Conservation (phyloP, 2,113 vertebrate genomes). For the Clarias magur region DNA sequence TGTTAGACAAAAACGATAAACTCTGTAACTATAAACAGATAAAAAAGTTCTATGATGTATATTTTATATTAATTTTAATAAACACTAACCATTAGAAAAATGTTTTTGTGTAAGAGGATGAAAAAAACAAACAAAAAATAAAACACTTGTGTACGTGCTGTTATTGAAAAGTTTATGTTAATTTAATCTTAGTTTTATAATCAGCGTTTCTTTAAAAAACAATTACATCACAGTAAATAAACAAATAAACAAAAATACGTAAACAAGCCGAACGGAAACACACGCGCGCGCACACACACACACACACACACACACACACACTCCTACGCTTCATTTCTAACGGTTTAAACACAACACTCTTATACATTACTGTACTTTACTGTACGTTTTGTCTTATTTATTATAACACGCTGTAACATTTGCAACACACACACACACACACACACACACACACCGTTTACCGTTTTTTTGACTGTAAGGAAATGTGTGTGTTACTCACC, state of each 20-base stretch:
- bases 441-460: too few species aligned
- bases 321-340: neutral
- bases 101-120: neutral
- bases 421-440: too few species aligned
- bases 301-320: too few species aligned
- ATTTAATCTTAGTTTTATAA: too few species aligned
- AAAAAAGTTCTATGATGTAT: neutral
- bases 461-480: neutral
- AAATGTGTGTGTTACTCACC: slow-evolving; percentile 16
- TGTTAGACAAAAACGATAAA: neutral
- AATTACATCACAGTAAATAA: too few species aligned
- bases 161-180: neutral
- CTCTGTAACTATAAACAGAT: neutral
- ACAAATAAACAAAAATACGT: neutral
- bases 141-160: neutral
- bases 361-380: neutral
- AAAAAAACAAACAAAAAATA: neutral
- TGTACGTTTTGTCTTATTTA: neutral
- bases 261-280: neutral
- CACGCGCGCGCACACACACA: too few species aligned
- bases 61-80: neutral
- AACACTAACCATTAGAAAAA: neutral
- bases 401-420: neutral
- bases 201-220: too few species aligned
- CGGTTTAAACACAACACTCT: neutral